Base-by-base conservation (phyloP, 2,113 vertebrate species). In the Phrynocephalus versicolor region DNA sequence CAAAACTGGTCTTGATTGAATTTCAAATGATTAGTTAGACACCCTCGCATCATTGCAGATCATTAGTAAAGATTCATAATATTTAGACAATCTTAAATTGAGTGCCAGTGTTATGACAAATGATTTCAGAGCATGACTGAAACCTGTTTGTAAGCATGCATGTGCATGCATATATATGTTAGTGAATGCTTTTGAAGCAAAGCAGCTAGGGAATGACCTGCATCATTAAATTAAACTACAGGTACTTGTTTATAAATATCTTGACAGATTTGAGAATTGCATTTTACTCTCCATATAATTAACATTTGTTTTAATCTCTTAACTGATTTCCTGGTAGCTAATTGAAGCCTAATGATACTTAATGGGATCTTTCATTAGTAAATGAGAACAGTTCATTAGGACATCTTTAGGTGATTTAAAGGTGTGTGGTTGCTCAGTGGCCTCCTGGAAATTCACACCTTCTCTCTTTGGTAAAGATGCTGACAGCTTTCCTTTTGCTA, bases 381-480 rank as follows among this genome's bases (percentile, higher is more conserved):
- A 30, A 2, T 19, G 12, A 51, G 13, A 58, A 69, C 80, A 79
- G 77, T 88, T 87, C 55, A 41, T 82, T 81, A 72, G 69, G 55
- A 87, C 87, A 79, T 72, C 7, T 65, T 87, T 51, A 45, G 1
- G 1, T 87, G 58, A 27, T 88, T 67, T 45, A 85, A 14, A 75
- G 33, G 13, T 70, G 18, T 57, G 87, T 51, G 2, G 19, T 88
- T 92, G 88, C 55, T 65, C 86, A 58, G 83, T 16, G 45, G 27
- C 35, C 21, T 33, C 27, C 62, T 71, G 51, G 14, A 27, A 58
- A 71, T 71, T 62, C 55, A 45, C 16, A 5, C 13, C 19, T 70
- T 78, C 10, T 41, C 3, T 58, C 58, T 70, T n/a, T 71, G 21
- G 35, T 39, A 41, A 70, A 85, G 27, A 57, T 23, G 37, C 21